Evolutionary conservation across 2,888 invertebrate species (phyloP).

Genomic region (Tinea trinotella): DNA sequence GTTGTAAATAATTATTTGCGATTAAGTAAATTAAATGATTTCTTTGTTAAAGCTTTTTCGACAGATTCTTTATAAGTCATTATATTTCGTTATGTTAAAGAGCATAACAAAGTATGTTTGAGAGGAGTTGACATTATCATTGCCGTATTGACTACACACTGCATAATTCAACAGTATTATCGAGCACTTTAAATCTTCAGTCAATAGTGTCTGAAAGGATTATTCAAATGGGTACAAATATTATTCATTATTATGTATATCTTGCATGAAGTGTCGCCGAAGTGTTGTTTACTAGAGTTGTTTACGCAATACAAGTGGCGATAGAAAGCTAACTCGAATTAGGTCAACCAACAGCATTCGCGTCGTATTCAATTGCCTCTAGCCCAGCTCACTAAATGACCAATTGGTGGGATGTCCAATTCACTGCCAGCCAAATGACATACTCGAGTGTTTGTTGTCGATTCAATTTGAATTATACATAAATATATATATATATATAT

Average conservation of each 20-base stretch:
- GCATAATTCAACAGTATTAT: background rate
- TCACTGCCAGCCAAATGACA: background rate
- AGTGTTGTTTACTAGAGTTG: slow-evolving; percentile 4
- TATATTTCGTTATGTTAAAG: no score
- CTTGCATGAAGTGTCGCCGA: background rate
- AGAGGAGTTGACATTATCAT: background rate
- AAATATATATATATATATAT: no score
- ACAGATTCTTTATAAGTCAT: no score
- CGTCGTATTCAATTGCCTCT: slow-evolving; percentile 11
- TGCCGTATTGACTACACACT: background rate
- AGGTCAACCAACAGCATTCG: slow-evolving; percentile 9
- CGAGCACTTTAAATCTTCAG: background rate
- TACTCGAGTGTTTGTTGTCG: background rate
- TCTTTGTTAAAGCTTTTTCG: no score
- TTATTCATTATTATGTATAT: background rate
- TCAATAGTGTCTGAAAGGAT: background rate
- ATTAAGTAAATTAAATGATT: no score
- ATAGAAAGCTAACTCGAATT: slow-evolving; percentile 13
- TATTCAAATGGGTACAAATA: background rate
- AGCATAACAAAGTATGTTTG: background rate
- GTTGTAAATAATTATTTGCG: no score
- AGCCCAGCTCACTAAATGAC: slow-evolving; percentile 8
- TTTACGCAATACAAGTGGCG: slow-evolving; percentile 10
- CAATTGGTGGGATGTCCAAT: slow-evolving; percentile 11
- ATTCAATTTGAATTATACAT: background rate